phyloP scores from a whole-genome alignment of 2,113 vertebrate genomes.

The Dasyornis broadbenti region DNA sequence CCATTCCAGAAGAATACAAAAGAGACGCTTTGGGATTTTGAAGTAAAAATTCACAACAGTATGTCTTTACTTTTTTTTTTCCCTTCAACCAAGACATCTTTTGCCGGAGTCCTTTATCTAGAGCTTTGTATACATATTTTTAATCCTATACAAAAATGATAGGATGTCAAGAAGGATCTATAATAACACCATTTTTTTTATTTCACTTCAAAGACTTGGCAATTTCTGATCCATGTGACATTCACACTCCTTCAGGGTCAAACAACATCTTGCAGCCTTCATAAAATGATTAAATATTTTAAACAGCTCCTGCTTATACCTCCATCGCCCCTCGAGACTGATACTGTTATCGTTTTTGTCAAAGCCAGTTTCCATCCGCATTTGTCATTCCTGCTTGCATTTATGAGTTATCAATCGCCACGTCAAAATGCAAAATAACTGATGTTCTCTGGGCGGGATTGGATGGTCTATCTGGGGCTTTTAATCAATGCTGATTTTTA shows the following conservation, averaged over 20 bases:
- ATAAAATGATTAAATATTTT: conserved; percentile 99
- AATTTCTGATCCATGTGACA: conserved; percentile 97
- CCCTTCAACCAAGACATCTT: conserved; percentile 74
- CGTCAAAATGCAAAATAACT: conserved; percentile 99
- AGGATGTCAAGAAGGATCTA: conserved; percentile 86
- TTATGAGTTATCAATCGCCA: conserved; percentile 99
- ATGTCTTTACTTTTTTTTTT: conserved; percentile 63
- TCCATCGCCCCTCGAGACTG: conserved; percentile 91
- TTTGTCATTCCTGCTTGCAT: conserved; percentile 96
- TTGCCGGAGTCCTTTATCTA: conserved; percentile 74
- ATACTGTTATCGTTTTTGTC: conserved; percentile 99
- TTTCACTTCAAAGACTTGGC: conserved; percentile 94
- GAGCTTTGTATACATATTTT: conserved; percentile 84
- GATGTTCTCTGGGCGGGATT: conserved; percentile 97
- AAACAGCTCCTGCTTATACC: conserved; percentile 96
- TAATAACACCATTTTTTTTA: conserved; percentile 87
- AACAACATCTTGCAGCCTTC: conserved; percentile 96
- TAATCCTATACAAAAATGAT: conserved; percentile 85
- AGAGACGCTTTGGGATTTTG: conserved; percentile 67
- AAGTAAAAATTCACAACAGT: conserved; percentile 68
- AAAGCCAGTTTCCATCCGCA: conserved; percentile 98
- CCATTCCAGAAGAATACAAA: conserved; percentile 67
- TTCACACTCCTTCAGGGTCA: conserved; percentile 99
- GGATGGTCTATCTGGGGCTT: conserved; percentile 98
- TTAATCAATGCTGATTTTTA: conserved; percentile 97